Conservation (phyloP, 2,888 invertebrate species). For the Gastrophysa polygoni region DNA sequence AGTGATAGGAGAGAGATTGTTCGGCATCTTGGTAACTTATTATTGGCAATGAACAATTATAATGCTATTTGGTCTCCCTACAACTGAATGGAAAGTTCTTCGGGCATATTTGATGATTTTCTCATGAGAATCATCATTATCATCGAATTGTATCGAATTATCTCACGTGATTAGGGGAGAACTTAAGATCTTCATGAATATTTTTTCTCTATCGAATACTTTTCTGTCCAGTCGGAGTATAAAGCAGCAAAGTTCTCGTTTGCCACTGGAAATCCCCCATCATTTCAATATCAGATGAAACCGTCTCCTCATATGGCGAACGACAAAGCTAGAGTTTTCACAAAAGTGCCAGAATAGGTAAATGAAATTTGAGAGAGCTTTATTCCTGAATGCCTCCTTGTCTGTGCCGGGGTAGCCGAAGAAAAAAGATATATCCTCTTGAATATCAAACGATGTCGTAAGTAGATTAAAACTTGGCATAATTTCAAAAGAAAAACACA, state of each 20-base stretch:
- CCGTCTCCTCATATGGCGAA: constrained; percentile 6
- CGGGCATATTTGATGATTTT: no score
- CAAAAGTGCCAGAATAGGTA: constrained; percentile 10
- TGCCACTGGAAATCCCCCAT: constrained; percentile 5
- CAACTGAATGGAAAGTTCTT: no score
- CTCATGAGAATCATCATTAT: no score
- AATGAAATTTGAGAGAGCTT: constrained; percentile 16
- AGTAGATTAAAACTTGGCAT: constrained; percentile 49
- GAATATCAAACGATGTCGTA: constrained; percentile 47
- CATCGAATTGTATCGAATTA: no score
- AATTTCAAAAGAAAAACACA: constrained; percentile 44
- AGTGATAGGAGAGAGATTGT: no score
- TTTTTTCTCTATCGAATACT: no score
- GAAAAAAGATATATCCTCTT: constrained; percentile 42
- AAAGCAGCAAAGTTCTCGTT: neutral
- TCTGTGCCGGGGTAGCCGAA: neutral
- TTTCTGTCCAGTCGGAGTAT: neutral
- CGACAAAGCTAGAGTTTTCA: constrained; percentile 16
- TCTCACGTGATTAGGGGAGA: no score
- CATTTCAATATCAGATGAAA: constrained; percentile 11
- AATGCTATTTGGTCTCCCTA: no score
- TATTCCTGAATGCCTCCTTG: neutral
- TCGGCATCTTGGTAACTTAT: no score
- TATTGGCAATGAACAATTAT: no score
- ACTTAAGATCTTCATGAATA: no score